Percentiles rank a stretch among this genome's conserved stretches.
Evolutionary conservation across 2,113 vertebrate genomes (phyloP).

Genomic region (Nothocercus nigrocapillus): DNA sequence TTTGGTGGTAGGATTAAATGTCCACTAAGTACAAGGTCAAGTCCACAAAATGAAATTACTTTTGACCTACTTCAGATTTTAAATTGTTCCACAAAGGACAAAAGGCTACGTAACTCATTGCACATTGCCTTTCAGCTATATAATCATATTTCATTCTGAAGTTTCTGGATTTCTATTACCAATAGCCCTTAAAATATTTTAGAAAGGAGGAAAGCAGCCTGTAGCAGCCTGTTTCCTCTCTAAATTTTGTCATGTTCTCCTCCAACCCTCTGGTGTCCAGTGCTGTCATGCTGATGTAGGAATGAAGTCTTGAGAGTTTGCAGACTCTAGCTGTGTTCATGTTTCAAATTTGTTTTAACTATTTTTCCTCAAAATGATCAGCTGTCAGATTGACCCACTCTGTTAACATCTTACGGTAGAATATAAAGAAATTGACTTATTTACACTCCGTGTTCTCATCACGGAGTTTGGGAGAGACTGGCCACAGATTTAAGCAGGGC

Average conservation of each 20-base stretch:
- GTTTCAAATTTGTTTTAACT: background rate
- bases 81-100: background rate
- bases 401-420: background rate
- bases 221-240: background rate
- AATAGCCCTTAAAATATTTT: background rate
- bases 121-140: background rate
- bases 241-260: background rate
- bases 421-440: slow-evolving; percentile 21
- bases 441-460: background rate
- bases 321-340: background rate
- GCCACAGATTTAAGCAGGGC: slow-evolving; percentile 44
- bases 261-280: background rate
- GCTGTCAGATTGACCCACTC: background rate
- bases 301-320: background rate
- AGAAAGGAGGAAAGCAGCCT: background rate
- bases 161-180: background rate
- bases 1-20: slow-evolving; percentile 69
- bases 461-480: background rate
- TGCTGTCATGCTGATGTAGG: background rate
- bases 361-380: background rate
- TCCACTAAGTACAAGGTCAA: slow-evolving; percentile 64
- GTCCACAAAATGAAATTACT: slow-evolving; percentile 25
- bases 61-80: slow-evolving; percentile 41
- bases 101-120: background rate
- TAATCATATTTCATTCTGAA: background rate